Conservation (phyloP, 1,140 invertebrate genomes). For the Drosophila bipectinata region DNA sequence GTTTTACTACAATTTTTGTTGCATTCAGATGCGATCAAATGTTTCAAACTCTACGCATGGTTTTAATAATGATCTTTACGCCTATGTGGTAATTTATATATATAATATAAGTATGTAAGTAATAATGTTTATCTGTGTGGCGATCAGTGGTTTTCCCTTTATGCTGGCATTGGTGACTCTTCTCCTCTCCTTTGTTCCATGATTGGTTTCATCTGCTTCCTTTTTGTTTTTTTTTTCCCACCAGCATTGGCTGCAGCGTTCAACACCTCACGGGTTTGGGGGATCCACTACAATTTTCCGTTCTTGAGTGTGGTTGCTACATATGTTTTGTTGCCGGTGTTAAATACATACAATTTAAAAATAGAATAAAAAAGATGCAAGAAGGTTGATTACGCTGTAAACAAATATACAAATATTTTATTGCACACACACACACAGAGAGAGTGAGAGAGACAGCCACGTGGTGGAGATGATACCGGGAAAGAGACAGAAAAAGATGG, state of each 20-base stretch:
- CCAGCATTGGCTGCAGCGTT: slow-evolving; percentile 45
- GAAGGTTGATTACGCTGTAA: slow-evolving; percentile 80
- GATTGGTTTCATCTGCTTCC: slow-evolving; percentile 2
- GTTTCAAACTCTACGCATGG: slow-evolving; percentile 69
- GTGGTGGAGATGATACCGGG: slow-evolving; percentile 48
- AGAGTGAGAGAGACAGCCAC: slow-evolving; percentile 23
- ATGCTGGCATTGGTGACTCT: slow-evolving; percentile 21
- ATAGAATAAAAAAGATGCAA: slow-evolving; percentile 79
- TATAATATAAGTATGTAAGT: slow-evolving; percentile 76
- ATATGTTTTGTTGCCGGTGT: slow-evolving; percentile 75
- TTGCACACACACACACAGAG: slow-evolving; percentile 32
- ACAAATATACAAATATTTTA: slow-evolving; percentile 28
- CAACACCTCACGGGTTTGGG: slow-evolving; percentile 24
- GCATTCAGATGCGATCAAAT: slow-evolving; percentile 78
- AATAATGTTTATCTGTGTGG: slow-evolving; percentile 67
- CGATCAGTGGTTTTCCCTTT: slow-evolving; percentile 55
- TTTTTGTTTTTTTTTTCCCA: background rate
- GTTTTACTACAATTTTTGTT: slow-evolving; percentile 75
- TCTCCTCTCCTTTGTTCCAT: background rate
- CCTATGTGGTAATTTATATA: slow-evolving; percentile 67
- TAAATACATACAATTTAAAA: slow-evolving; percentile 82
- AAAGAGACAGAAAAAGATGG: slow-evolving; percentile 58
- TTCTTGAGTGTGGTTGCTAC: slow-evolving; percentile 78
- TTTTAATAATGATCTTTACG: slow-evolving; percentile 69
- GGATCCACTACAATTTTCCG: slow-evolving; percentile 74